Conservation (phyloP, 2,888 invertebrate species). For the Ptychoptera albimana region DNA sequence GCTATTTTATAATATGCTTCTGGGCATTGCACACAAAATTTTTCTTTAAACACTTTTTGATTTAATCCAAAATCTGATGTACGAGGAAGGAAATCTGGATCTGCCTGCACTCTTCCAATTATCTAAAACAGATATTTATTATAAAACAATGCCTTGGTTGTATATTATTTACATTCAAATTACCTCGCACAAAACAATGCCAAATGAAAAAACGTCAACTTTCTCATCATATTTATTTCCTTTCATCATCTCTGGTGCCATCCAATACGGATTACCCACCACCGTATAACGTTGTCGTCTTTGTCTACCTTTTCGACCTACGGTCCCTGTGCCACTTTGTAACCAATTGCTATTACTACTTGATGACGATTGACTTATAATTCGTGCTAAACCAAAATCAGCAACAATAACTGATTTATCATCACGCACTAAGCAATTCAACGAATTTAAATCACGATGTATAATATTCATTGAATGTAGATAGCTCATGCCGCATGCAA, state of each 20-base stretch:
- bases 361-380: slow-evolving; percentile 37
- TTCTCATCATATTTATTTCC: slow-evolving; percentile 92
- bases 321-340: slow-evolving; percentile 28
- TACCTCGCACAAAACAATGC: slow-evolving; percentile 88
- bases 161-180: slow-evolving; percentile 4
- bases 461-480: slow-evolving; percentile 89
- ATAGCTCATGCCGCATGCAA: slow-evolving; percentile 86
- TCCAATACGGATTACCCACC: slow-evolving; percentile 96
- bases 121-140: slow-evolving; percentile 39
- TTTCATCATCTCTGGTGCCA: slow-evolving; percentile 98
- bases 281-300: slow-evolving; percentile 84
- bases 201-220: slow-evolving; percentile 91
- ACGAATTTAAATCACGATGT: slow-evolving; percentile 87
- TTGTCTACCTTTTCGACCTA: slow-evolving; percentile 41
- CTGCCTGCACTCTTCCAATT: slow-evolving; percentile 86
- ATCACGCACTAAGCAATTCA: slow-evolving; percentile 84
- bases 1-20: slow-evolving; percentile 78
- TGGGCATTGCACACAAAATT: slow-evolving; percentile 70
- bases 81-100: slow-evolving; percentile 84
- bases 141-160: no score
- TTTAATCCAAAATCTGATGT: slow-evolving; percentile 86
- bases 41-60: slow-evolving; percentile 67
- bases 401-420: slow-evolving; percentile 88
- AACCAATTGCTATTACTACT: slow-evolving; percentile 26
- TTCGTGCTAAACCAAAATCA: slow-evolving; percentile 84